A percentile compares a stretch with the other conserved stretches of the same genome.
Conservation (phyloP, 2,888 invertebrate genomes). For the Hymenopus coronatus region DNA sequence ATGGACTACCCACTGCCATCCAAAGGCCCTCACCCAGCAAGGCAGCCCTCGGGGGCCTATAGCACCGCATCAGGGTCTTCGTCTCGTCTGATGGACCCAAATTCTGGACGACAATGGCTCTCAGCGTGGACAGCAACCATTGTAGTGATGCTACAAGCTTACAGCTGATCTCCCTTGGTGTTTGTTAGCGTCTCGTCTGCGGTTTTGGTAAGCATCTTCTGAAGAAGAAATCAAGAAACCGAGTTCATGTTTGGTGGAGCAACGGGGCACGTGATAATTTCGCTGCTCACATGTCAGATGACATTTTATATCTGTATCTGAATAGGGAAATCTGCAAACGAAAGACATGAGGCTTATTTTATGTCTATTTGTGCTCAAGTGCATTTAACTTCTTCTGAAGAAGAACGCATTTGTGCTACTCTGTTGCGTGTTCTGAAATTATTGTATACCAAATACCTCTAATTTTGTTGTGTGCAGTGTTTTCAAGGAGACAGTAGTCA, state of each 20-base stretch:
- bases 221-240: not conserved
- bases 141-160: not conserved
- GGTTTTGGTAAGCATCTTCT: not conserved
- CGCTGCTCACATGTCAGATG: not conserved
- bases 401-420: not conserved
- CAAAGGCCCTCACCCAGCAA: slow-evolving; percentile 27
- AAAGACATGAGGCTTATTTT: not conserved
- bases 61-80: slow-evolving; percentile 12
- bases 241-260: not conserved
- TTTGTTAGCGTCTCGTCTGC: not conserved
- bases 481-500: not conserved
- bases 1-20: slow-evolving; percentile 28
- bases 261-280: not conserved
- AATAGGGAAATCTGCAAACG: not conserved
- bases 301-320: not conserved
- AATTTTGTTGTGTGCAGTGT: not conserved
- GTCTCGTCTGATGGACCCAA: not conserved
- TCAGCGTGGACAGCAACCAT: not conserved
- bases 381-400: not conserved
- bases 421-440: not conserved
- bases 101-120: not conserved
- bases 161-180: not conserved
- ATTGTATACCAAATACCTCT: not conserved
- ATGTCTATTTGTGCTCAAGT: not conserved
- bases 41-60: slow-evolving; percentile 26